Evolutionary conservation across 2,113 vertebrate species (phyloP).

Genomic region (Raphicerus campestris): DNA sequence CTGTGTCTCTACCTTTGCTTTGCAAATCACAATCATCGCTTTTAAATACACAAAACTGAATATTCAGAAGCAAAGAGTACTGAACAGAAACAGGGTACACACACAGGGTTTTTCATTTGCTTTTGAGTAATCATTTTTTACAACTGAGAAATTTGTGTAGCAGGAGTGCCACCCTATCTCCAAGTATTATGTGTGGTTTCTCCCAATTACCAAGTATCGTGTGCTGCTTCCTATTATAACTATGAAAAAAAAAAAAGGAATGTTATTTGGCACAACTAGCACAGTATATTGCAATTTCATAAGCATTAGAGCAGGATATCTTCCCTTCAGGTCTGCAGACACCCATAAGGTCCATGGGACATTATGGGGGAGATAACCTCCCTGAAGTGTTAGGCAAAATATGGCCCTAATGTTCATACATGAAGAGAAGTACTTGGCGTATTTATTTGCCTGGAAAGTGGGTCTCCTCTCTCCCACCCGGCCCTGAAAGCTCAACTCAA

Average conservation of each 20-base stretch:
- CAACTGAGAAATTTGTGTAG: not conserved
- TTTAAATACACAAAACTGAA: constrained; percentile 23
- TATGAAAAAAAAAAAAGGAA: not conserved
- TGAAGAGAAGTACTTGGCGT: not conserved
- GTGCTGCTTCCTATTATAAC: not conserved
- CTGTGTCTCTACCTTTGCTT: not conserved
- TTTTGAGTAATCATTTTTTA: not conserved
- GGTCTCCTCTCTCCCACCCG: not conserved
- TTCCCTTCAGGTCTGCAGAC: not conserved
- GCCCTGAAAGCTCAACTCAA: not conserved
- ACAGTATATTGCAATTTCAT: not conserved
- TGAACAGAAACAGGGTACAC: not conserved
- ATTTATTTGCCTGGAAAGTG: not conserved
- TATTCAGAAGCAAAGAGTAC: not conserved
- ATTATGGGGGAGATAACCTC: not conserved
- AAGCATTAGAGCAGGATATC: not conserved
- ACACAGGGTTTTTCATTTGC: not conserved
- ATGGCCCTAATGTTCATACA: not conserved
- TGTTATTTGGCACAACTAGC: not conserved
- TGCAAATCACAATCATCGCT: not conserved
- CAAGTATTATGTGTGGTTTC: not conserved
- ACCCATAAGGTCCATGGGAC: not conserved
- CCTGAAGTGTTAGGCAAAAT: not conserved
- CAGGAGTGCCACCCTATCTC: not conserved
- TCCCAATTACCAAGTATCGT: not conserved